Base-by-base conservation (phyloP, 1,140 invertebrate genomes). In the Ladona fulva region DNA sequence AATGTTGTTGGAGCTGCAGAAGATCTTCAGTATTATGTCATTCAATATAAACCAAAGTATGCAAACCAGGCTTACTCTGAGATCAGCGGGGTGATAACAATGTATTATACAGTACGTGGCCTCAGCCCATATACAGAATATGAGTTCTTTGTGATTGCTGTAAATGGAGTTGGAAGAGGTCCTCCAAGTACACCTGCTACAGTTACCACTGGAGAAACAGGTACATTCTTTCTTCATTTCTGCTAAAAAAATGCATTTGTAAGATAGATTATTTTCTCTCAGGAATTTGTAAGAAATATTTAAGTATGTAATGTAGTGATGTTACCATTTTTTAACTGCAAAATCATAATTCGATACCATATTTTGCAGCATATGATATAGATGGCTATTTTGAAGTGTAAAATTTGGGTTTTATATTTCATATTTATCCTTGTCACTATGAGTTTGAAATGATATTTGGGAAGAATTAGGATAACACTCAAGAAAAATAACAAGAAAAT, bases 51-150 rank as follows among this genome's bases (percentile, higher is more conserved):
- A 84, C 95, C 95, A 1, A 96, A 95, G 86, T 92, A 93, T 83
- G 82, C 85, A 3, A 91, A 84, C 79, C 87, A 90, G 85, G 92
- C 91, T 42, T 94, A 90, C 84, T 92, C 92, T 80, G 95, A 97
- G 84, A 96, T 97, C 81, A 94, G 92, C 37, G 95, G 95, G 37
- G 94, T 98, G 80, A 95, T 94, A 79, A 95, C 94, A 25, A 94
- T 94, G 88, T 95, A 95, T 86, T 97, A 97, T 86, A 93, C 94
- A 37, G 93, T 98, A 37, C 89, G 93, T 74, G 92, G 92, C 80
- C 88, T 98, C 19, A 95, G 93, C 77, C 95, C 97, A 1, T 97
- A 96, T 85, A 98, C 96, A 0, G 95, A 97, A 83, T 99, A 99
- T 87, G 95, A 98, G 85, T 95, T 99, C 87, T 94, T 93, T 84